A percentile compares a stretch with the other conserved stretches of the same genome.
phyloP scores from a whole-genome alignment of 2,888 invertebrate genomes.

The Pelosia muscerda region DNA sequence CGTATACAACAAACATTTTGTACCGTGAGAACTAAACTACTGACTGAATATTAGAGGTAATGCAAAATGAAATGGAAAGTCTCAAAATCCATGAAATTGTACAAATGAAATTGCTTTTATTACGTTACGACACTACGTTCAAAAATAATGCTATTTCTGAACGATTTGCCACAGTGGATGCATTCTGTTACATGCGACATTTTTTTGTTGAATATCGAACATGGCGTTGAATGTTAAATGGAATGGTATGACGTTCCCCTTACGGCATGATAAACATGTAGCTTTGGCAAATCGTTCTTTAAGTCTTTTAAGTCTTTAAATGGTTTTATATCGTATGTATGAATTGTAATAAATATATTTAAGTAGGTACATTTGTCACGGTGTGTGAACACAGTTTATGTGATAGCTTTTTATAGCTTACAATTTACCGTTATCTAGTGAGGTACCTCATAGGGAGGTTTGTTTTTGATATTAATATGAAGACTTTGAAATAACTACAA shows the following conservation, averaged over 20 bases:
- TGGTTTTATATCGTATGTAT: not conserved
- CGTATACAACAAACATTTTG: not conserved
- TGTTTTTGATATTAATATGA: not conserved
- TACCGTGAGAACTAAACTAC: not conserved
- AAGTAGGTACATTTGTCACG: slow-evolving; percentile 5
- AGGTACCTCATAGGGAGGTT: not conserved
- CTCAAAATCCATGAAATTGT: not conserved
- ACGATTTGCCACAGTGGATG: no score
- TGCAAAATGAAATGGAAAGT: not conserved
- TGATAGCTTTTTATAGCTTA: slow-evolving; percentile 1
- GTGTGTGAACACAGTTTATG: slow-evolving; percentile 2
- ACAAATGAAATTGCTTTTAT: not conserved
- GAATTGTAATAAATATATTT: not conserved
- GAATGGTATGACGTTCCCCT: not conserved
- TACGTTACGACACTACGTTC: not conserved
- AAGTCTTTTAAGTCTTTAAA: not conserved
- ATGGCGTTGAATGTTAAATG: no score
- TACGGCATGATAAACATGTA: slow-evolving; percentile 1
- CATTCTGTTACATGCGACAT: no score
- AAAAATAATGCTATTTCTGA: not conserved
- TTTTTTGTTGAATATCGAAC: slow-evolving; percentile 3
- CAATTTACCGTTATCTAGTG: not conserved
- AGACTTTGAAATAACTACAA: not conserved
- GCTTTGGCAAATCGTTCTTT: not conserved
- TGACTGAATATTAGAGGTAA: not conserved